Conservation (phyloP, 2,797 vertebrate species). For the Sebastes vulpes region DNA sequence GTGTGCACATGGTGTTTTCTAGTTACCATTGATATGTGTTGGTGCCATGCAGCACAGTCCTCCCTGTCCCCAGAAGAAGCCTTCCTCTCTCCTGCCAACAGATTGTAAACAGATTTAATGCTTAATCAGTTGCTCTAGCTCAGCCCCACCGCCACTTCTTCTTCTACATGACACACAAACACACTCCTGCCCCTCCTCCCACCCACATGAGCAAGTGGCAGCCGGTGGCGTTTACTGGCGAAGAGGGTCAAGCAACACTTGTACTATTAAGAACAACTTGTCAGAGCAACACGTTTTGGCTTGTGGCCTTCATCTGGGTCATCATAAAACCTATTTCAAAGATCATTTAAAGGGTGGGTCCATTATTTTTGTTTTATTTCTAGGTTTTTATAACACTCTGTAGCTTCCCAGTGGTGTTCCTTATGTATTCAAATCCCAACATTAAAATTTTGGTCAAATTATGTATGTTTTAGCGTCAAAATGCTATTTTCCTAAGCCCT, state of each 20-base stretch:
- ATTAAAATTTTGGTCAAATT: no score
- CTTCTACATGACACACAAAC: slow-evolving; percentile 14
- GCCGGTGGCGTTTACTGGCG: slow-evolving; percentile 58
- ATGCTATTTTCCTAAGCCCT: no score
- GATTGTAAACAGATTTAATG: slow-evolving; percentile 72
- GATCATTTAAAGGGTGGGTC: no score
- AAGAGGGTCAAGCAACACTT: slow-evolving; percentile 1
- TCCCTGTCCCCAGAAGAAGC: slow-evolving; percentile 22
- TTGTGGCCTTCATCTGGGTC: neutral
- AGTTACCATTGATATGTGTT: neutral
- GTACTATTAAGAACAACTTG: neutral
- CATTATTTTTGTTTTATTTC: no score
- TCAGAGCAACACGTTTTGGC: neutral
- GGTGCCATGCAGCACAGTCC: neutral
- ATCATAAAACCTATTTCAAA: neutral
- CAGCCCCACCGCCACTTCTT: slow-evolving; percentile 20
- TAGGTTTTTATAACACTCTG: no score
- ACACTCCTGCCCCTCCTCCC: neutral
- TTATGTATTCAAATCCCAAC: no score
- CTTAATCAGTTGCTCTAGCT: slow-evolving; percentile 68
- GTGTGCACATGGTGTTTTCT: neutral
- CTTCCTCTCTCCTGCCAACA: slow-evolving; percentile 26
- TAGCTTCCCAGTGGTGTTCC: no score
- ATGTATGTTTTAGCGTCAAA: no score
- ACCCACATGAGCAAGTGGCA: slow-evolving; percentile 35